Percentiles rank a stretch among this genome's conserved stretches.
These are phyloP conservation scores for Stratiomys singularior DNA, from an alignment of 2,888 invertebrate species.

Conservation along the genomic window DNA sequence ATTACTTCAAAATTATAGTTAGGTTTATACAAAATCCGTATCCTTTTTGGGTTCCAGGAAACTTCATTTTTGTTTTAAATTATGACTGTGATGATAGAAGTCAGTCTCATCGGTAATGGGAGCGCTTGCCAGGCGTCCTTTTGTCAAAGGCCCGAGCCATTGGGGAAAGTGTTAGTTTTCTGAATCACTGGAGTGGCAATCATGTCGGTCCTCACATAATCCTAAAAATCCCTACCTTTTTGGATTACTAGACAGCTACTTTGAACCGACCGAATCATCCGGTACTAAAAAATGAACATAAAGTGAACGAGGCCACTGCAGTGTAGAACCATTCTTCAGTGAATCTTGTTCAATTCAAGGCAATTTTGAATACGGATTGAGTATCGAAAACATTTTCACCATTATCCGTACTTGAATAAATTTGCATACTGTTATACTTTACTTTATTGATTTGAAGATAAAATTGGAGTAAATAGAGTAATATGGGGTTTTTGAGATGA, in stretches of 20 bases:
- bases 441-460: constrained; percentile 17
- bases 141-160: background rate
- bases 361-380: background rate
- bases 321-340: constrained; percentile 24
- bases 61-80: constrained; percentile 4
- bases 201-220: background rate
- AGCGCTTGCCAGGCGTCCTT: background rate
- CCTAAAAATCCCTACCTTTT: constrained; percentile 30
- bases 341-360: background rate
- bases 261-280: background rate
- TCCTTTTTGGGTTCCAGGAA: no score
- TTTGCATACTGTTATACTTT: constrained; percentile 27
- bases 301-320: background rate
- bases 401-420: constrained; percentile 35
- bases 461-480: constrained; percentile 13
- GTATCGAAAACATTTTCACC: constrained; percentile 31
- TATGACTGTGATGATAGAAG: background rate
- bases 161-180: constrained; percentile 8
- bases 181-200: background rate
- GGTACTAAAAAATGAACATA: constrained; percentile 12
- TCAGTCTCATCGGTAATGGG: constrained; percentile 3
- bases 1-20: no score
- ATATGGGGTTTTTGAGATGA: no score
- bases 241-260: constrained; percentile 29
- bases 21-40: no score